phyloP scores from a whole-genome alignment of 2,797 vertebrate genomes.

The Megalops cyprinoides region DNA sequence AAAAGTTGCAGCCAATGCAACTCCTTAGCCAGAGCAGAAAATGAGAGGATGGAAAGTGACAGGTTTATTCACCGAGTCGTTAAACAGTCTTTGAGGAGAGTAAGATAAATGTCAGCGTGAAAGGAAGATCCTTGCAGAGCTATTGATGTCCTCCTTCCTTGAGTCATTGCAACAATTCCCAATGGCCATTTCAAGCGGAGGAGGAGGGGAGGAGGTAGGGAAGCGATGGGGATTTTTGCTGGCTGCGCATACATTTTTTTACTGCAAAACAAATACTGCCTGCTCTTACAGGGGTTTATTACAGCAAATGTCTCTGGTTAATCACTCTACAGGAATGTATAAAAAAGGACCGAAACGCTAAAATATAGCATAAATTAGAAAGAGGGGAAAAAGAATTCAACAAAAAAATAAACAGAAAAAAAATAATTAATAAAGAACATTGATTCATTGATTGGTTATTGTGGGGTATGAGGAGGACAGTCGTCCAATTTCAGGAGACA shows the following conservation, averaged over 20 bases:
- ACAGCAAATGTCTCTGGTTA: not conserved
- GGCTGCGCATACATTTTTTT: not conserved
- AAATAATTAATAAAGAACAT: too few relatives aligned
- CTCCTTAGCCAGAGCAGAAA: not conserved
- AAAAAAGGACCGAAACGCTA: not conserved
- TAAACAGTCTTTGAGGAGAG: constrained; percentile 4
- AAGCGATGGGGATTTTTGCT: not conserved
- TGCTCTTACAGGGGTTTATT: not conserved
- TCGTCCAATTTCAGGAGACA: too few relatives aligned
- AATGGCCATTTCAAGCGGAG: not conserved
- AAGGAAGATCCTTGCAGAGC: not conserved
- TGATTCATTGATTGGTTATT: too few relatives aligned
- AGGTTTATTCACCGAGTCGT: constrained; percentile 4
- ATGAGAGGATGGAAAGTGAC: not conserved
- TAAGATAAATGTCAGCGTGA: constrained; percentile 15
- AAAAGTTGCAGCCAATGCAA: not conserved
- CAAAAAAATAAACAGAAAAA: not conserved
- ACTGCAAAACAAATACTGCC: constrained; percentile 6
- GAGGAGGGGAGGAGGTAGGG: not conserved
- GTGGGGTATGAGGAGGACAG: too few relatives aligned
- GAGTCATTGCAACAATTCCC: constrained; percentile 5
- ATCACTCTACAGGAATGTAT: not conserved
- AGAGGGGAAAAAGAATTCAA: not conserved
- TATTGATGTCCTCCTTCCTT: constrained; percentile 8
- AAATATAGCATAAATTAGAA: too few relatives aligned